A percentile compares a stretch with the other conserved stretches of the same genome.
Conservation (phyloP, 2,797 vertebrate species). For the Apodemus agrarius region DNA sequence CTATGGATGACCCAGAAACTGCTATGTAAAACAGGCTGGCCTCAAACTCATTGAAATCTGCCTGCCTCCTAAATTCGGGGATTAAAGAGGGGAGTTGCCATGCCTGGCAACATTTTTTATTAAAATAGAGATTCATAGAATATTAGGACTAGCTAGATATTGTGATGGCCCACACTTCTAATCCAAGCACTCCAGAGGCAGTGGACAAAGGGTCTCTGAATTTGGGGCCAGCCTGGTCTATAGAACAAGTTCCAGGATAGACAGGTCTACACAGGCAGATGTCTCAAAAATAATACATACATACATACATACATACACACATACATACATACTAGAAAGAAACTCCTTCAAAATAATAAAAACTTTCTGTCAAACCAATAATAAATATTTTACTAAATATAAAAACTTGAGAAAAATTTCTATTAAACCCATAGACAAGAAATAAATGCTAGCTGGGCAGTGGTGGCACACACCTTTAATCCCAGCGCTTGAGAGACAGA, state of each 20-base stretch:
- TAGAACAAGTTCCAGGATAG: not conserved
- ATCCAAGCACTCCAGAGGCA: not conserved
- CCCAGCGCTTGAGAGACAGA: no score
- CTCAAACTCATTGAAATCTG: not conserved
- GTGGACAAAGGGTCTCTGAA: not conserved
- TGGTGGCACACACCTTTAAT: no score
- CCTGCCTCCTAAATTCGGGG: not conserved
- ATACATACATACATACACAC: no score
- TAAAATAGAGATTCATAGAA: not conserved
- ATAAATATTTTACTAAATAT: constrained; percentile 24
- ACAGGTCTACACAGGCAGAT: not conserved
- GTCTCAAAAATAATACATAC: not conserved
- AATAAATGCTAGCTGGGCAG: not conserved
- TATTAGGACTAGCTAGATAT: not conserved
- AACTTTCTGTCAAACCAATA: not conserved
- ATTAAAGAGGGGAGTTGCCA: not conserved
- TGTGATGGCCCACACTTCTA: no score
- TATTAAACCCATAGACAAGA: constrained; percentile 2
- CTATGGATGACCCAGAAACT: not conserved
- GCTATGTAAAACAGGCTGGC: not conserved
- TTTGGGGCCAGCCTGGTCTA: not conserved
- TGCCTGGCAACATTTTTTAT: not conserved
- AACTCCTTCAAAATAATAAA: not conserved
- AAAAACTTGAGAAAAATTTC: constrained; percentile 26
- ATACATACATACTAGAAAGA: not conserved